Evolutionary conservation across 1,140 invertebrate genomes (phyloP), one percentile per base, ranked within the genome.

Genomic region (Gryon sp.): DNA sequence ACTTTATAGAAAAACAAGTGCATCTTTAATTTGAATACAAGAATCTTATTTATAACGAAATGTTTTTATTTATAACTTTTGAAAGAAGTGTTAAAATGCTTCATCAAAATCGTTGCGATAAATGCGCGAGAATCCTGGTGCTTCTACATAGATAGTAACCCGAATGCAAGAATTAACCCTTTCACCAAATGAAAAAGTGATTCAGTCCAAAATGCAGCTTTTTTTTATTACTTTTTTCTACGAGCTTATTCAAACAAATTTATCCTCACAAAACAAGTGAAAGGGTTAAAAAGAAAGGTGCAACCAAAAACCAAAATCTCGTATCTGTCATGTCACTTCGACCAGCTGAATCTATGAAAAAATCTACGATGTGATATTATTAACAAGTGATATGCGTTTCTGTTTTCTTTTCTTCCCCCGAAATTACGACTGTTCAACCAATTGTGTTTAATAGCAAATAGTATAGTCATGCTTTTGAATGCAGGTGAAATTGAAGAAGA

Each of bases 101-200:
- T 41, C 73, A 76, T 69, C 63, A 55, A 65, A 69, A 70, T 70
- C 4, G 60, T 75, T 74, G 57, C 20, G 0, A 41, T 22, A 45
- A 59, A 43, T 50, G 69, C 76, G 68, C 63, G 76, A 78, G 69
- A 69, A 73, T 78, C 76, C 69, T 78, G 76, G 76, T 78, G 68
- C 76, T 73, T 73, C 69, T 69, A 73, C 63, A 66, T 20, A 66
- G 28, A 73, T 20, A 69, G 40, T 50, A 69, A 69, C 63, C 57
- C 62, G 41, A 60, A 77, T 72, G 68, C 75, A 78, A 66, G n/a
- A n/a, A 45, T 69, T 63, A 69, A 69, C 62, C 63, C 69, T 78
- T 78, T 78, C 69, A 73, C 69, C 76, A 73, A 53, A 59, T 26
- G 11, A 48, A 57, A 53, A 9, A 36, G n/a, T n/a, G n/a, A n/a